Conservation (phyloP, 2,797 vertebrate genomes). For the Rousettus madagascariensis region DNA sequence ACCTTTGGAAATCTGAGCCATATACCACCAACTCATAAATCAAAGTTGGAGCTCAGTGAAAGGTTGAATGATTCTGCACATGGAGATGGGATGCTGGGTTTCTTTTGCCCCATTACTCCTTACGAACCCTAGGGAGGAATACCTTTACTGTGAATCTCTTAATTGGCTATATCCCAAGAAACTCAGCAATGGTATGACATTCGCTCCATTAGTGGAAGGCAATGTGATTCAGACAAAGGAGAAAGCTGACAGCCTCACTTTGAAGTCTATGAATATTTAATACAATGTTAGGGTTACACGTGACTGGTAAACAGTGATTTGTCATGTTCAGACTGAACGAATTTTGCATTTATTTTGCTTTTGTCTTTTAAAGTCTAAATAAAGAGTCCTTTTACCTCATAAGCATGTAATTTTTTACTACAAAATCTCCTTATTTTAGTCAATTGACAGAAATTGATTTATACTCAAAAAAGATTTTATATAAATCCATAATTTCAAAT, state of each 20-base stretch:
- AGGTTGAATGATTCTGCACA: constrained; percentile 34
- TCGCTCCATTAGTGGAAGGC: constrained; percentile 79
- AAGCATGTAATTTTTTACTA: not conserved
- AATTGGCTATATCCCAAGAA: constrained; percentile 83
- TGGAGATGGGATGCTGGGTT: not conserved
- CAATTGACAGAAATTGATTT: constrained; percentile 27
- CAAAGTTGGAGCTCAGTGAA: constrained; percentile 57
- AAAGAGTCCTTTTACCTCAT: not conserved
- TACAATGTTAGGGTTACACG: constrained; percentile 51
- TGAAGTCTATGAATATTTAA: constrained; percentile 80
- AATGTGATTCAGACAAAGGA: constrained; percentile 82
- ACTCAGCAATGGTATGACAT: constrained; percentile 79
- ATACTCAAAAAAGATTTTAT: not conserved
- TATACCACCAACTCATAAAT: constrained; percentile 79
- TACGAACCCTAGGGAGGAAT: constrained; percentile 59
- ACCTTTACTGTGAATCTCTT: constrained; percentile 78
- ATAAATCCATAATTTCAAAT: constrained; percentile 39
- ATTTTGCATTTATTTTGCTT: constrained; percentile 60
- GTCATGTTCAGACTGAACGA: constrained; percentile 41
- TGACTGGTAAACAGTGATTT: constrained; percentile 75
- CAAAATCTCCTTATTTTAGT: constrained; percentile 5
- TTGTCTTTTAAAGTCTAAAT: constrained; percentile 42
- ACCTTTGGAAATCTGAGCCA: constrained; percentile 82
- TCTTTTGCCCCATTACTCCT: constrained; percentile 53
- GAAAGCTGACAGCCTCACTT: constrained; percentile 55